Percentiles rank a stretch among this genome's conserved stretches.
Conservation (phyloP, 2,888 invertebrate genomes). For the Archips crataeganus region DNA sequence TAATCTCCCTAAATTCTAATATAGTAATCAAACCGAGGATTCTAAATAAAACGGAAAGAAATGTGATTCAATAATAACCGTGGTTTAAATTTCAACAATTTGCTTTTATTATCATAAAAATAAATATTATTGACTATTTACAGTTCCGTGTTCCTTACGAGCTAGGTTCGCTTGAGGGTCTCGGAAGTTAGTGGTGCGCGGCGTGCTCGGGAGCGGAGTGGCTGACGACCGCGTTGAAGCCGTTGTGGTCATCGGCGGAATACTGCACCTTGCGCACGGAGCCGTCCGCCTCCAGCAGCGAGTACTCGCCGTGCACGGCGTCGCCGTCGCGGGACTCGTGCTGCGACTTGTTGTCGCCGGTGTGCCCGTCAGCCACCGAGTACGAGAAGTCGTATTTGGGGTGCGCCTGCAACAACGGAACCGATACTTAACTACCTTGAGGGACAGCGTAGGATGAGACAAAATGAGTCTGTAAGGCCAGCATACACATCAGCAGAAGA, state of each 20-base stretch:
- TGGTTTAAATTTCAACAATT: slow-evolving; percentile 26
- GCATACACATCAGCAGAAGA: background rate
- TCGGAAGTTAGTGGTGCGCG: slow-evolving; percentile 57
- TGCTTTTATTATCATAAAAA: slow-evolving; percentile 42
- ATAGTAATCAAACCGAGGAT: too few species aligned
- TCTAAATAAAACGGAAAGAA: too few species aligned
- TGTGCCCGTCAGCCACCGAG: slow-evolving; percentile 85
- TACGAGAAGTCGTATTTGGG: slow-evolving; percentile 86
- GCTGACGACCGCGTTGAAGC: slow-evolving; percentile 78
- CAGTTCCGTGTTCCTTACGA: slow-evolving; percentile 33
- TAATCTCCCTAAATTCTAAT: too few species aligned
- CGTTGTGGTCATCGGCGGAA: slow-evolving; percentile 83
- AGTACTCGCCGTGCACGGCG: slow-evolving; percentile 85
- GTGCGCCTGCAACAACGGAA: slow-evolving; percentile 70
- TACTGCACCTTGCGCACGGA: slow-evolving; percentile 83
- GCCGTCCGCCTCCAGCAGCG: slow-evolving; percentile 80
- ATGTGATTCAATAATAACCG: background rate
- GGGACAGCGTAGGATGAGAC: background rate
- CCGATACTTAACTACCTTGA: background rate
- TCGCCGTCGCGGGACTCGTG: slow-evolving; percentile 86
- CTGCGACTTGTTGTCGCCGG: slow-evolving; percentile 87
- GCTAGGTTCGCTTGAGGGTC: slow-evolving; percentile 31
- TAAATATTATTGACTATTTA: slow-evolving; percentile 46
- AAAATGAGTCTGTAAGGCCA: background rate
- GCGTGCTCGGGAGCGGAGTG: slow-evolving; percentile 70